Percentiles rank a stretch among this genome's conserved stretches.
These are phyloP conservation scores for Pseudoips prasinana DNA, from an alignment of 2,888 invertebrate species.

Conservation along the genomic window DNA sequence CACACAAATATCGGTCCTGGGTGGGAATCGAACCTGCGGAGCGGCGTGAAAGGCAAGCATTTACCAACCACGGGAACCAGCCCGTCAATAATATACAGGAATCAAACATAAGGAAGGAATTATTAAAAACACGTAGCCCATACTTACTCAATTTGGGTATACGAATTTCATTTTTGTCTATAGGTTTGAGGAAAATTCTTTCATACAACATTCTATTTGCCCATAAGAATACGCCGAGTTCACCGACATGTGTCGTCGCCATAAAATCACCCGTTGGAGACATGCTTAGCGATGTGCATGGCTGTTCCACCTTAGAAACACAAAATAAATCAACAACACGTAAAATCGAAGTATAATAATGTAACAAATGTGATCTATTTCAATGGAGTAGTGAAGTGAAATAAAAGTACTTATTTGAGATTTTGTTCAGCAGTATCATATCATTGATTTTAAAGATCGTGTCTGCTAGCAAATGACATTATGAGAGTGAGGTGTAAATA, in stretches of 20 bases:
- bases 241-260: constrained; percentile 93
- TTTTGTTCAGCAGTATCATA: too few species aligned
- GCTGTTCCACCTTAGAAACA: constrained; percentile 84
- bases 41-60: too few species aligned
- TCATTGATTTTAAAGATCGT: too few species aligned
- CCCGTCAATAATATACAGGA: constrained; percentile 1
- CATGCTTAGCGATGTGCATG: constrained; percentile 93
- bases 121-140: constrained; percentile 3
- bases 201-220: constrained; percentile 93
- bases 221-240: constrained; percentile 96
- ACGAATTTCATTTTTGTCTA: constrained; percentile 70
- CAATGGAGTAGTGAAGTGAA: too few species aligned
- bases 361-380: too few species aligned
- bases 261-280: constrained; percentile 95
- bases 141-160: constrained; percentile 68
- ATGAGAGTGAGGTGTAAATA: too few species aligned
- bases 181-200: constrained; percentile 89
- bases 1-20: too few species aligned
- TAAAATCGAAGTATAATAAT: too few species aligned
- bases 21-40: too few species aligned
- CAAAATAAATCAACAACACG: background rate
- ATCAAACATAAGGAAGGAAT: background rate
- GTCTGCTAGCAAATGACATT: too few species aligned
- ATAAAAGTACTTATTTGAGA: too few species aligned
- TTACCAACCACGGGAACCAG: too few species aligned